Percentiles rank a stretch among this genome's conserved stretches.
Evolutionary conservation across 2,113 vertebrate genomes (phyloP).

Genomic region (Trogon surrucura): DNA sequence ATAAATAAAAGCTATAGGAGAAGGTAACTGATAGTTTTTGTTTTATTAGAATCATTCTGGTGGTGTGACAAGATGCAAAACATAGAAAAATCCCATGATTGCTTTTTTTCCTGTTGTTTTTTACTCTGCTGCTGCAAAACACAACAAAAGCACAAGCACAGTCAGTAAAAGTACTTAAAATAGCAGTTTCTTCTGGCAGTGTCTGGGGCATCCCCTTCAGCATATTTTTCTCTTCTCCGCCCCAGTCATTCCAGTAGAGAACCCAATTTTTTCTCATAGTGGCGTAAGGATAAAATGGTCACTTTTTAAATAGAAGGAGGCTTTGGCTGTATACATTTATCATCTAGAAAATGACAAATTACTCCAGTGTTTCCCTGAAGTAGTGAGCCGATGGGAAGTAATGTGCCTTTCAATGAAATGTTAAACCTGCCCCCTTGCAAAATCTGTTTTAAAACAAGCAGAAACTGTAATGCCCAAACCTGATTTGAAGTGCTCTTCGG

Average conservation of each 20-base stretch:
- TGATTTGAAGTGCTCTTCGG: neutral
- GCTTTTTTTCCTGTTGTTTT: neutral
- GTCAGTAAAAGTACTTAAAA: neutral
- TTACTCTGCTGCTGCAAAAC: neutral
- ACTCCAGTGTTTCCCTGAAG: neutral
- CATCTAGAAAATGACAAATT: neutral
- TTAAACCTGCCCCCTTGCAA: neutral
- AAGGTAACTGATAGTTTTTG: neutral
- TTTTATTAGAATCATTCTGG: neutral
- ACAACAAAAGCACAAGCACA: neutral
- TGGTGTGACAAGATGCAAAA: too few species aligned
- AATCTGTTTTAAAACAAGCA: neutral
- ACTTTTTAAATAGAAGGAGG: neutral
- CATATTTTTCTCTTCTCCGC: accelerated
- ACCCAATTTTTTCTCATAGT: accelerated
- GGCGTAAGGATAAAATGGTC: neutral
- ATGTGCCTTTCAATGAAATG: neutral
- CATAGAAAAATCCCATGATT: accelerated
- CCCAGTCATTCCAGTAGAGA: neutral
- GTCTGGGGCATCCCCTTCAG: neutral
- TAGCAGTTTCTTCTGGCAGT: neutral
- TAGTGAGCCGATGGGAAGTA: neutral
- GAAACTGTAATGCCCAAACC: neutral
- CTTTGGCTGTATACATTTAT: neutral
- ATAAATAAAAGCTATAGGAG: neutral